Evolutionary conservation across 2,888 invertebrate species (phyloP), one percentile per base, ranked within the genome.

Genomic region (Teleogryllus oceanicus): DNA sequence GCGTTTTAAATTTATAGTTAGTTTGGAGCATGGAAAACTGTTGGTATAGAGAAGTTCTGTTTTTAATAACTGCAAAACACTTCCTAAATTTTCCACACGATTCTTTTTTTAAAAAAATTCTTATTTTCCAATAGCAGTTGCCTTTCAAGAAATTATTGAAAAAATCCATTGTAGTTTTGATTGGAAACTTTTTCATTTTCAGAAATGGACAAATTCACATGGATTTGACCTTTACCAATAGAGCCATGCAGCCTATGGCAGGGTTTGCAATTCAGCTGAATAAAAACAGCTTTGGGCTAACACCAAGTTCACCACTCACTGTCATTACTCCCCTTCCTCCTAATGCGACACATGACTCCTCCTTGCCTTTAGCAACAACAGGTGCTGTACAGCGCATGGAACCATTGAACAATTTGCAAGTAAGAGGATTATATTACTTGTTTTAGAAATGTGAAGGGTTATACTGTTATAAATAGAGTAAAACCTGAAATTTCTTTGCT

Each of bases 261-360:
- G 94, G 93, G 11, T 99, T 99, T 88, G 99, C 99, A 18, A 95
- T 99, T 85, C 99, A 99, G 86, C 92, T 99, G 85, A 99, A 99
- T 88, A 99, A 98, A 88, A 99, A 99, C 89, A 95, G 98, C 88
- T 99, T 99, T 89, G 99, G 99, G 76, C 88, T 99, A 83, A 91
- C 94, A 84, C 98, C 98, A 10, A 92, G 93, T 20, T 91, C 94
- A 74, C 95, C 95, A 0, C 88, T 99, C 81, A 92, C 94, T 85
- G 92, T 98, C 79, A 88, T 90, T 37, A 92, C 94, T 20, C 92
- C 94, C 1, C 87, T 97, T 78, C 92, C 93, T 81, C 94, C 96
- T 2, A 94, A 94, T 83, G 93, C 94, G 85, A 91, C 91, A 77
- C 90, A 93, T 78, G 97, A 97, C 85, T 92, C 93, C 2, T 91